Evolutionary conservation across 2,888 invertebrate genomes (phyloP), one percentile per base, ranked within the genome.

Genomic region (Eupithecia tripunctaria): DNA sequence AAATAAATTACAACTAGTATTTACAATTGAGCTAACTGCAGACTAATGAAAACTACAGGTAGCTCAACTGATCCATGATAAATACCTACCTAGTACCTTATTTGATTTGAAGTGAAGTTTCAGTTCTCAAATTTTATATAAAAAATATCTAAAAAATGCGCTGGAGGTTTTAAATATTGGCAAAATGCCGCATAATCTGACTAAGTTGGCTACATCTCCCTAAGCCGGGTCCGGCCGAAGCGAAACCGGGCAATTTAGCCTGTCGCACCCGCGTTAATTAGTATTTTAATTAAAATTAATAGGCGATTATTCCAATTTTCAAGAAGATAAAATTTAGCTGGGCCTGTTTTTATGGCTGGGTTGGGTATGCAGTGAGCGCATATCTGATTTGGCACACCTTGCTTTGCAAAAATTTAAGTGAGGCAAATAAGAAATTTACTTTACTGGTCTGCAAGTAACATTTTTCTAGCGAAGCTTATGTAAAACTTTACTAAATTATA

Each of bases 241-340:
- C 80, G 81, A 82, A 84, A 86, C 82, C 84, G 85, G 85, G 83
- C 87, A 90, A 92, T 91, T 92, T 90, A 88, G 87, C 81, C 85
- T 86, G 89, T 86, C 88, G 86, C 85, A 84, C 82, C 85, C 84
- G 81, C 85, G 87, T 90, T 91, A 91, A 92, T 92, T 91, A 91
- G 89, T 86, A 86, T 89, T 90, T 89, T 90, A 92, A 92, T 92
- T 90, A 89, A 90, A 89, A 92, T 92, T 91, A 91, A 92, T 92
- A 87, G 91, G 85, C 88, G 86, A 91, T 91, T 91, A 91, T 87
- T 88, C 79, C 74, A 84, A 85, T 86, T 86, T 88, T 86, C 82
- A 88, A 86, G 86, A 84, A 85, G 85, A 84, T 84, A 84, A 85
- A 81, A 82, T 82, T 84, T 82, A 75, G 80, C 83, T 79, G 82